phyloP scores from a whole-genome alignment of 92 coral and sea anemone species.

The Parazoanthus atlanticus region DNA sequence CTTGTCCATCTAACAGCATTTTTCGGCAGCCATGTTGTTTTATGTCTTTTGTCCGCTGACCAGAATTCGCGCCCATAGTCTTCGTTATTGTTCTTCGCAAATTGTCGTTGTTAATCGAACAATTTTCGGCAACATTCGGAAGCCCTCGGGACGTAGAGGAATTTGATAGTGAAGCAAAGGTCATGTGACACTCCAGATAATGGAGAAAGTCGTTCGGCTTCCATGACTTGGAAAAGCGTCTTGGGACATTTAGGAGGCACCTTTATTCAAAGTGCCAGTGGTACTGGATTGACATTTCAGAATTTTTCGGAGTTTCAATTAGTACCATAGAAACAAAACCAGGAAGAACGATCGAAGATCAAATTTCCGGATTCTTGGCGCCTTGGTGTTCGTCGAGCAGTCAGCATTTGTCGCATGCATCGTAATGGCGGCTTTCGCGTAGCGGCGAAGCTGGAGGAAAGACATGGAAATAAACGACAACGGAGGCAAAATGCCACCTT shows the following conservation, averaged over 20 bases:
- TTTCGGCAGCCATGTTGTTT: background rate
- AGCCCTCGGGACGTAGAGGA: constrained; percentile 52
- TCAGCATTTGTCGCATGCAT: constrained; percentile 71
- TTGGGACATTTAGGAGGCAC: constrained; percentile 41
- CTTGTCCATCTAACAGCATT: too few relatives aligned
- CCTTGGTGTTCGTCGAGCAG: constrained; percentile 70
- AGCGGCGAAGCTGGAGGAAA: constrained; percentile 64
- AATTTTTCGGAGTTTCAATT: constrained; percentile 1
- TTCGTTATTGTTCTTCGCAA: constrained; percentile 9
- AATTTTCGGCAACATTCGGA: constrained; percentile 47
- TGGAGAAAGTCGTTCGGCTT: constrained; percentile 45
- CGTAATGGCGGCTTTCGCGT: constrained; percentile 73
- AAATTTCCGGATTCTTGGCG: constrained; percentile 67
- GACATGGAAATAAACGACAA: constrained; percentile 85
- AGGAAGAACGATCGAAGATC: constrained; percentile 54
- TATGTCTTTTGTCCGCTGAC: background rate
- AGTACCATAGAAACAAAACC: constrained; percentile 6
- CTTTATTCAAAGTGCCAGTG: constrained; percentile 13
- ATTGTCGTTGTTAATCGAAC: background rate
- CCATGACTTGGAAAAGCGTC: constrained; percentile 33
- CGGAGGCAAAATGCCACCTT: constrained; percentile 85
- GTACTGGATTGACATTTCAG: background rate
- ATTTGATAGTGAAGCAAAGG: constrained; percentile 68
- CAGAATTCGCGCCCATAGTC: background rate
- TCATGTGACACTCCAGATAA: constrained; percentile 62